These are phyloP conservation scores for Phylloscopus trochiloides DNA, from an alignment of 2,113 vertebrate species.

Conservation along the genomic window DNA sequence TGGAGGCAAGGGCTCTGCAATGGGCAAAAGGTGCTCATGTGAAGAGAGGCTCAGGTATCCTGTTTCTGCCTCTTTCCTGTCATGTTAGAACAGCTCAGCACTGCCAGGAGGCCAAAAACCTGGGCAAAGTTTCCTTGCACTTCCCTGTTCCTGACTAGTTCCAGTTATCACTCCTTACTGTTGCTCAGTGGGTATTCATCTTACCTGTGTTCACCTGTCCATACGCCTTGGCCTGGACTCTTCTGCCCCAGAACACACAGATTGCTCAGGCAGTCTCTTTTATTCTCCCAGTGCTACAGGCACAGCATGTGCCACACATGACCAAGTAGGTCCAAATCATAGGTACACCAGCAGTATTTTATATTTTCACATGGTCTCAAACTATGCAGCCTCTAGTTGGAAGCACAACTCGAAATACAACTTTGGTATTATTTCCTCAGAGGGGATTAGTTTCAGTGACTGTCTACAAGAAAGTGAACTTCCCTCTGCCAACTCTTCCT, in stretches of 20 bases:
- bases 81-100: not conserved
- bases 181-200: not conserved
- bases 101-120: not conserved
- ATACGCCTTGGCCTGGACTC: not conserved
- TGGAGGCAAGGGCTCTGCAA: not conserved
- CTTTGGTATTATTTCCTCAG: not conserved
- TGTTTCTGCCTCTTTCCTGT: not conserved
- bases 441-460: not conserved
- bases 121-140: not conserved
- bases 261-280: not conserved
- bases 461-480: not conserved
- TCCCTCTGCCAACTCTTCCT: not conserved
- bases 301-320: not conserved
- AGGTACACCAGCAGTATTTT: not conserved
- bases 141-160: not conserved
- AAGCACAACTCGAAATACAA: not conserved
- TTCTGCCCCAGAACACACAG: not conserved
- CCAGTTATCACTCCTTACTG: not conserved
- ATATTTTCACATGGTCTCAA: not conserved
- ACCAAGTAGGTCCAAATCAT: not conserved
- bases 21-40: not conserved
- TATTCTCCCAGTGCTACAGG: not conserved
- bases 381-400: not conserved
- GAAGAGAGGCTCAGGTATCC: not conserved
- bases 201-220: not conserved